These are phyloP conservation scores for Diorhabda sublineata DNA, from an alignment of 1,140 invertebrate genomes.

Conservation along the genomic window DNA sequence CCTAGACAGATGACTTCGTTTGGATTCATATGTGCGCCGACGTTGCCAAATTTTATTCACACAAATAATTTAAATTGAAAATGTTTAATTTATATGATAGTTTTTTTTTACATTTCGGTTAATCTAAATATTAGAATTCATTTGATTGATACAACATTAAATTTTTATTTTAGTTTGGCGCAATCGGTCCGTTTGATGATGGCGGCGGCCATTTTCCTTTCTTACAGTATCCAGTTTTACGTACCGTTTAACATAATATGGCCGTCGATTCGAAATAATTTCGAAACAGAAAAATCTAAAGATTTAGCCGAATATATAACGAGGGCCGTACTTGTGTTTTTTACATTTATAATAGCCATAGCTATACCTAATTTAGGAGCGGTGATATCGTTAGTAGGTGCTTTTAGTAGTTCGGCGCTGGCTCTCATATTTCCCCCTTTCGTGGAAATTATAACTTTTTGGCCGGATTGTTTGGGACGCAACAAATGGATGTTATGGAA, in stretches of 20 bases:
- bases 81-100: too few relatives aligned
- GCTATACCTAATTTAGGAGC: constrained; percentile 82
- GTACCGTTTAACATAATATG: constrained; percentile 88
- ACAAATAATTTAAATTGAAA: too few relatives aligned
- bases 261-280: constrained; percentile 62
- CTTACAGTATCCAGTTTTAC: constrained; percentile 88
- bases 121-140: too few relatives aligned
- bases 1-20: too few relatives aligned
- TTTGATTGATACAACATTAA: neutral
- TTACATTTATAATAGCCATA: constrained; percentile 79
- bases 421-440: constrained; percentile 88
- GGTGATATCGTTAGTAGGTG: constrained; percentile 87
- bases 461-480: constrained; percentile 60
- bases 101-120: too few relatives aligned
- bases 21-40: too few relatives aligned
- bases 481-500: constrained; percentile 64
- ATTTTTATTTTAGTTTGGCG: constrained; percentile 63
- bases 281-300: constrained; percentile 56
- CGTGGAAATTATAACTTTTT: constrained; percentile 82
- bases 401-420: constrained; percentile 81
- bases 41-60: too few relatives aligned
- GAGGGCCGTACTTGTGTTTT: constrained; percentile 64
- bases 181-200: constrained; percentile 77
- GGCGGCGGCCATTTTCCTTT: constrained; percentile 81
- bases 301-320: constrained; percentile 64